Conservation (phyloP, 2,797 vertebrate species). For the Pelobates cultripes region DNA sequence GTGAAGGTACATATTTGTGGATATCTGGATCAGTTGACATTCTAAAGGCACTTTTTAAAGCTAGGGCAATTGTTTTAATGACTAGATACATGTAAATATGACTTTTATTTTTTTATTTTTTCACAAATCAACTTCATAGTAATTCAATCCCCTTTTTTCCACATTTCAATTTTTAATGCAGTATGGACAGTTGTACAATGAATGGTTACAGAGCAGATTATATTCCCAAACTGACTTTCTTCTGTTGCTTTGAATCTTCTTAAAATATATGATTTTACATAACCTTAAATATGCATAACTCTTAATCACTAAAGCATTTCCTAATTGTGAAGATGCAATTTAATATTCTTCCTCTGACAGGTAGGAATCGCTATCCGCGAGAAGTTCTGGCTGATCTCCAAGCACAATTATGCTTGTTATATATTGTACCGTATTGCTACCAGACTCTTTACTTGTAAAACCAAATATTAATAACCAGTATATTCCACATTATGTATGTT, state of each 20-base stretch:
- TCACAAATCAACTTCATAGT: too few relatives aligned
- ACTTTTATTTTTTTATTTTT: too few relatives aligned
- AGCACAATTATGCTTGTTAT: slow-evolving; percentile 57
- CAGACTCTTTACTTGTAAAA: background rate
- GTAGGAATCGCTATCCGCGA: slow-evolving; percentile 65
- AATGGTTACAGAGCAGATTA: background rate
- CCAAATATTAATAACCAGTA: background rate
- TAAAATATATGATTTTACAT: slow-evolving; percentile 64
- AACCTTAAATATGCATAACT: slow-evolving; percentile 67
- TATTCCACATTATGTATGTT: background rate
- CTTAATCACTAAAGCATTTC: slow-evolving; percentile 65
- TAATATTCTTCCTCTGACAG: slow-evolving; percentile 61
- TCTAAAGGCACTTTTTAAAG: too few relatives aligned
- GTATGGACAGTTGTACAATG: slow-evolving; percentile 15
- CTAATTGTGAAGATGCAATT: slow-evolving; percentile 67
- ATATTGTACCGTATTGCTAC: slow-evolving; percentile 17
- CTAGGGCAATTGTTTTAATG: too few relatives aligned
- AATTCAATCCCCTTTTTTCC: background rate
- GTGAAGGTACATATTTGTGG: too few relatives aligned
- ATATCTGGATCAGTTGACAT: too few relatives aligned
- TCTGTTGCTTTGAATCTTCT: slow-evolving; percentile 34
- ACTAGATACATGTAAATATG: too few relatives aligned
- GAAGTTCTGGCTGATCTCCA: slow-evolving; percentile 65
- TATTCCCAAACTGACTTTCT: background rate
- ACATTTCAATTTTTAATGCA: background rate